Evolutionary conservation across 2,113 vertebrate species (phyloP), one percentile per base, ranked within the genome.

Genomic region (Paralichthys olivaceus): DNA sequence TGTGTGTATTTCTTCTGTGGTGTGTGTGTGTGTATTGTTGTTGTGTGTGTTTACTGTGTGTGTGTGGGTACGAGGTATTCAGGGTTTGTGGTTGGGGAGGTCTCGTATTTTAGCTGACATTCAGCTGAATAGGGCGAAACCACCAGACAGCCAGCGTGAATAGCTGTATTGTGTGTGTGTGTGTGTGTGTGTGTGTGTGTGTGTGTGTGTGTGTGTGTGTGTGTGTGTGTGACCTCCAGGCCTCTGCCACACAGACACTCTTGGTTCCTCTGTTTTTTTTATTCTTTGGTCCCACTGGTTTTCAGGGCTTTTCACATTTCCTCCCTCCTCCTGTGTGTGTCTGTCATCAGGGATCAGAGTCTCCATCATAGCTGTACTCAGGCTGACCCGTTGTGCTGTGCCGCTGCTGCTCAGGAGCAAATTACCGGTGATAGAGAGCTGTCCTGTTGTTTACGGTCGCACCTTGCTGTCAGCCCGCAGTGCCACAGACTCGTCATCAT

Each of bases 81-180:
- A 20, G 47, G 49, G 55, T 66, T 64, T 14, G 45, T 53, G 22
- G 32, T 56, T 66, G 57, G 12, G 72, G 49, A 49, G 45, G 45
- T 49, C 45, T 63, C 47, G 61, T 25, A 7, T 89, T 92, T 90
- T 86, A 87, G 83, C 90, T 89, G 88, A 89, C 91, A 84, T 25
- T 22, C n/a, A 78, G 75, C n/a, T 91, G 80, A 91, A 89, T 84
- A 79, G 83, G 63, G 57, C 76, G 85, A 91, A 90, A 79, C 63
- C 74, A 78, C 89, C 86, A 91, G 90, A 89, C 76, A 83, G 78
- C 28, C 32, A 19, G 14, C 70, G 59, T 92, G 85, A 93, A 89
- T 91, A 85, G 90, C 69, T 75, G 76, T 57, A 90, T 93, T 91
- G 91, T 57, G 53, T 55, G 53, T 55, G 53, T 55, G 53, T 54